Evolutionary conservation across 2,113 vertebrate genomes (phyloP).

Genomic region (Malurus alboscapulatus): DNA sequence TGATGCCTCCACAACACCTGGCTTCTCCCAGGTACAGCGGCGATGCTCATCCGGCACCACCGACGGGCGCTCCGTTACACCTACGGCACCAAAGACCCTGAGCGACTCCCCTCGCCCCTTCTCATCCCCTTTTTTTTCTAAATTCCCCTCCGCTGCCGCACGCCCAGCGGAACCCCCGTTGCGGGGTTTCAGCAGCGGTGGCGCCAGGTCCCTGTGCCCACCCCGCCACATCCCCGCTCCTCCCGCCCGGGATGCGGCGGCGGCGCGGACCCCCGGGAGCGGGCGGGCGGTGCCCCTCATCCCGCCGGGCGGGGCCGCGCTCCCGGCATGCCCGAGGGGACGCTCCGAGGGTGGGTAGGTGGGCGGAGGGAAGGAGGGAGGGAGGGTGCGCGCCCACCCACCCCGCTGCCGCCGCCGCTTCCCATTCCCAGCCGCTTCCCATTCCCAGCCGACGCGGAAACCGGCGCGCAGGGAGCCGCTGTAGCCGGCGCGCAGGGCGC

Average conservation of each 20-base stretch:
- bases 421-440: background rate
- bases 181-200: accelerated
- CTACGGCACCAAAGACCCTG: accelerated
- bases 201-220: accelerated
- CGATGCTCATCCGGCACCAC: accelerated
- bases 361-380: background rate
- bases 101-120: too few relatives aligned
- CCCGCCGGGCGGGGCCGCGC: background rate
- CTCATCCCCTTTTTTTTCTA: accelerated
- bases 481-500: background rate
- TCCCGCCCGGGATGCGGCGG: too few relatives aligned
- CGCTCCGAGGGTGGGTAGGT: background rate
- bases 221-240: accelerated
- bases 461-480: background rate
- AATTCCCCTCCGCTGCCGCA: background rate
- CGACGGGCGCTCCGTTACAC: accelerated
- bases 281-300: background rate
- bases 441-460: background rate
- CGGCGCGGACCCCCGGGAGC: accelerated
- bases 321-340: background rate
- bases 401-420: background rate
- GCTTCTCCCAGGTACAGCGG: accelerated
- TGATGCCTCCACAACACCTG: background rate
- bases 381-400: too few relatives aligned
- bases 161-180: background rate